Evolutionary conservation across 2,113 vertebrate species (phyloP).

Genomic region (Suncus etruscus): DNA sequence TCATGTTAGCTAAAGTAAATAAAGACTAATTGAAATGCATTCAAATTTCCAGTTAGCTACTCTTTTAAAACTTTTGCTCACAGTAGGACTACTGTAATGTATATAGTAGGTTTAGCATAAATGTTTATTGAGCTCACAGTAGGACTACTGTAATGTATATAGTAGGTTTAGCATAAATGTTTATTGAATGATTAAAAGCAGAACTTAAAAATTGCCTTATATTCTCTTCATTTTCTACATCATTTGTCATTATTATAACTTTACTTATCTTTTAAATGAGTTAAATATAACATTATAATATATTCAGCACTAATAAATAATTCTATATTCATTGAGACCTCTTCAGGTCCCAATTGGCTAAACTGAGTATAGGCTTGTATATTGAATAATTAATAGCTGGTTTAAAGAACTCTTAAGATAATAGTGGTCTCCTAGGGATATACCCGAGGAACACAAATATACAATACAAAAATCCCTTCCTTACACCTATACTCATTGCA

Average conservation of each 20-base stretch:
- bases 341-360: not conserved
- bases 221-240: not conserved
- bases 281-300: constrained; percentile 8
- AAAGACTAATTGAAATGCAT: too few relatives aligned
- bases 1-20: not conserved
- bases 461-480: too few relatives aligned
- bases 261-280: constrained; percentile 24
- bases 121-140: too few relatives aligned
- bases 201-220: not conserved
- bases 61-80: not conserved
- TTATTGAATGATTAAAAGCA: constrained; percentile 30
- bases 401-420: not conserved
- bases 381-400: not conserved
- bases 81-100: not conserved
- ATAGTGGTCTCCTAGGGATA: not conserved
- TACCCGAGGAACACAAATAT: too few relatives aligned
- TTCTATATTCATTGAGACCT: not conserved
- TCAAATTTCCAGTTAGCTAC: not conserved
- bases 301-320: not conserved
- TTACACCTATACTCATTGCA: too few relatives aligned
- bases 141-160: not conserved
- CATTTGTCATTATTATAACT: not conserved
- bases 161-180: not conserved
- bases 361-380: not conserved
- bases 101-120: not conserved